Percentiles rank a stretch among this genome's conserved stretches.
Conservation (phyloP, 1,140 invertebrate species). For the Lordiphosa collinella region DNA sequence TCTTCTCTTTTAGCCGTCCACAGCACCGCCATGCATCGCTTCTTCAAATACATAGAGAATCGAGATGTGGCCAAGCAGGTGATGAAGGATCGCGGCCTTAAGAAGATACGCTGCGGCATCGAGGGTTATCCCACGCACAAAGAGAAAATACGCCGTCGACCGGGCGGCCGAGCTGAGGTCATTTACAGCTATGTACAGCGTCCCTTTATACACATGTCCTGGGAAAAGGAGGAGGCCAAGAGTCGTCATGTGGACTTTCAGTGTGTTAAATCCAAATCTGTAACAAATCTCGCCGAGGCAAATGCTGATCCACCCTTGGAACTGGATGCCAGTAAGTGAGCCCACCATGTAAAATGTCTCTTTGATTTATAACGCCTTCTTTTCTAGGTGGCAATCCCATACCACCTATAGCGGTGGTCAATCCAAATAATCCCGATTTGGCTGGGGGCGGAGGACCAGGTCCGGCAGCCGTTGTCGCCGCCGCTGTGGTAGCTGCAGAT, state of each 20-base stretch:
- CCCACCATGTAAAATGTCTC: not conserved
- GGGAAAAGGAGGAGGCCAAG: slow-evolving; percentile 99
- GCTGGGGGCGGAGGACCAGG: slow-evolving; percentile 22
- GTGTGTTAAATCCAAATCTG: slow-evolving; percentile 96
- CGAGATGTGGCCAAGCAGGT: slow-evolving; percentile 99
- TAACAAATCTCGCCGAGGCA: slow-evolving; percentile 94
- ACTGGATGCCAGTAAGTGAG: slow-evolving; percentile 81
- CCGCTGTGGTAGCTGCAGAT: slow-evolving; percentile 60
- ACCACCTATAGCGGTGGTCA: slow-evolving; percentile 59
- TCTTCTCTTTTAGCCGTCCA: slow-evolving; percentile 91
- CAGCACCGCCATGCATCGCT: slow-evolving; percentile 95
- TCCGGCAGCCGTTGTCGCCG: slow-evolving; percentile 28
- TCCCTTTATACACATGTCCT: slow-evolving; percentile 99
- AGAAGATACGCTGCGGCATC: slow-evolving; percentile 99
- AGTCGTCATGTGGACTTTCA: slow-evolving; percentile 99
- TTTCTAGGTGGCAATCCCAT: slow-evolving; percentile 81
- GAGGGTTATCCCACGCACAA: slow-evolving; percentile 99
- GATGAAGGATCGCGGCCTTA: slow-evolving; percentile 98
- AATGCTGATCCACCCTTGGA: slow-evolving; percentile 91
- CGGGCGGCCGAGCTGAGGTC: slow-evolving; percentile 93
- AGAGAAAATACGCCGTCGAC: slow-evolving; percentile 95
- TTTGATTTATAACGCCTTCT: not conserved
- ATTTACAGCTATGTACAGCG: slow-evolving; percentile 99
- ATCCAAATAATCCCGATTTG: slow-evolving; percentile 52
- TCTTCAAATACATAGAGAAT: slow-evolving; percentile 99